Evolutionary conservation across 2,113 vertebrate genomes (phyloP).

Genomic region (Muntiacus reevesi): DNA sequence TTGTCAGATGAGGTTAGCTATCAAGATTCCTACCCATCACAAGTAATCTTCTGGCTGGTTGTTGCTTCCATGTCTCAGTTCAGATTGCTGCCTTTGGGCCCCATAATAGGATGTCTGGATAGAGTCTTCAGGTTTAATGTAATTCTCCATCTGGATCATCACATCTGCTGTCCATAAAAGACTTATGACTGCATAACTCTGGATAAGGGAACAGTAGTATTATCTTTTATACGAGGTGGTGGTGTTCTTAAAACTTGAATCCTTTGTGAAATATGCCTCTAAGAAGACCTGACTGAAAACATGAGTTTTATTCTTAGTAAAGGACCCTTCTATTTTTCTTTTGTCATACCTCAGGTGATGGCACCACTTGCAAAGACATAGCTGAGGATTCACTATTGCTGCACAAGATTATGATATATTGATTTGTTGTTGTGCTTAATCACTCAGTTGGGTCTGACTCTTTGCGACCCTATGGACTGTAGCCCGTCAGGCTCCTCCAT

Average conservation of each 20-base stretch:
- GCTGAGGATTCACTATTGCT: neutral
- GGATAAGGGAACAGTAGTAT: neutral
- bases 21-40: neutral
- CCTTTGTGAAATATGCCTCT: neutral
- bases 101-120: neutral
- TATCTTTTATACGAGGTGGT: neutral
- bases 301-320: neutral
- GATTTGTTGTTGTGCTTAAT: neutral
- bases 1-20: slow-evolving; percentile 31
- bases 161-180: slow-evolving; percentile 13
- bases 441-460: neutral
- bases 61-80: slow-evolving; percentile 12
- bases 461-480: neutral
- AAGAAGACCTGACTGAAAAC: neutral
- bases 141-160: slow-evolving; percentile 14
- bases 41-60: neutral
- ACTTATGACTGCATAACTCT: neutral
- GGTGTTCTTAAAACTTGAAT: neutral
- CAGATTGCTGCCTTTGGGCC: neutral
- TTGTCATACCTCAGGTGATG: neutral
- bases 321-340: neutral
- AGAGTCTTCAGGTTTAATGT: slow-evolving; percentile 28
- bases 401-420: neutral
- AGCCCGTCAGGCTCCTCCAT: neutral
- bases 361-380: neutral